These are phyloP conservation scores for Epizoanthus rinbou DNA, from an alignment of 92 coral and sea anemone genomes.

Conservation along the genomic window DNA sequence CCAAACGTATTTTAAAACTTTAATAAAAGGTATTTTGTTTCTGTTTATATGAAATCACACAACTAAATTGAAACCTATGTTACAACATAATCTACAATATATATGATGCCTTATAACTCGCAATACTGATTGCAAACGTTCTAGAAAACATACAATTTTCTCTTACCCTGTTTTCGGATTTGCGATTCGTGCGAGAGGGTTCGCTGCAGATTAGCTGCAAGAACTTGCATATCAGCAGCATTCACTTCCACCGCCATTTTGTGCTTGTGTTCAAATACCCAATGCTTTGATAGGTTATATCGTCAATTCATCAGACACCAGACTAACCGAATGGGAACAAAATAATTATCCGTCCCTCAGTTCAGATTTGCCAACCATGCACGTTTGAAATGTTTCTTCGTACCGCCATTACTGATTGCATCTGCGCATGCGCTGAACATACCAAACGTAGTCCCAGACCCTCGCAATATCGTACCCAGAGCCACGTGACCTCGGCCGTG, in stretches of 20 bases:
- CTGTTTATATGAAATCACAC: not conserved
- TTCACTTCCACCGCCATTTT: constrained; percentile 52
- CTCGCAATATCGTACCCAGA: no score
- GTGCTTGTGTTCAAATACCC: not conserved
- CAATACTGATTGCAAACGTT: not conserved
- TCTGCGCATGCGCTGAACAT: constrained; percentile 39
- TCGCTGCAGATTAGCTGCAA: constrained; percentile 74
- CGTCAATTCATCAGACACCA: not conserved
- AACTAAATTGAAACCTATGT: not conserved
- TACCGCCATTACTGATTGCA: constrained; percentile 38
- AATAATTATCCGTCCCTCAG: not conserved
- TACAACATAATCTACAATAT: not conserved
- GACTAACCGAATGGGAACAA: not conserved
- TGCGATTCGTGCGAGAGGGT: constrained; percentile 80
- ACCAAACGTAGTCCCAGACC: constrained; percentile 22
- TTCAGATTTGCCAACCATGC: not conserved
- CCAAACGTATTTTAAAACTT: not conserved
- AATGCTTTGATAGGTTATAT: not conserved
- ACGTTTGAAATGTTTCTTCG: constrained; percentile 12
- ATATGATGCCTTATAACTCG: not conserved
- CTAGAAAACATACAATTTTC: not conserved
- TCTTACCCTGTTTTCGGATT: constrained; percentile 86
- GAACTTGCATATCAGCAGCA: constrained; percentile 63
- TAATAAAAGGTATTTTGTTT: not conserved
- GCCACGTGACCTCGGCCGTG: no score